Evolutionary conservation across 1,140 invertebrate species (phyloP).

Genomic region (Periplaneta americana): DNA sequence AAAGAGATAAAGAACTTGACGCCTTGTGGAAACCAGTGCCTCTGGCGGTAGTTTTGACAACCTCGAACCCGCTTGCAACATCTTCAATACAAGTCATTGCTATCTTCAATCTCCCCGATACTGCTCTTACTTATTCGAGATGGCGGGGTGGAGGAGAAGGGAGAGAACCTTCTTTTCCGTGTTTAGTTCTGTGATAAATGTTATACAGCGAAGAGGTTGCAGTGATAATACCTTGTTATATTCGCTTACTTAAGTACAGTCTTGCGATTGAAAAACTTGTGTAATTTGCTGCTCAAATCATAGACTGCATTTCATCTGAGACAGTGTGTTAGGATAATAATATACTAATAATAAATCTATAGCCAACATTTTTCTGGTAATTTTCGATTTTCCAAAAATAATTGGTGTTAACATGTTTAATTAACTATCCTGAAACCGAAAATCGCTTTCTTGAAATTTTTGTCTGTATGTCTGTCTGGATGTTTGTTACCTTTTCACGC

Average conservation of each 20-base stretch:
- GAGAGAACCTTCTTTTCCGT: neutral
- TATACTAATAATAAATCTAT: too few species aligned
- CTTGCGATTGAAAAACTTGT: too few species aligned
- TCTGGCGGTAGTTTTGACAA: neutral
- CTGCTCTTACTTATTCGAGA: neutral
- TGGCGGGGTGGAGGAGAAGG: neutral
- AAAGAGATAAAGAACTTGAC: neutral
- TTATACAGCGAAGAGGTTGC: neutral
- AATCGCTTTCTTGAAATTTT: too few species aligned
- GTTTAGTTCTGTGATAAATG: neutral
- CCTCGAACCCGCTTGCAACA: neutral
- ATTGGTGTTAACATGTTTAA: too few species aligned
- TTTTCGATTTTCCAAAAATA: too few species aligned
- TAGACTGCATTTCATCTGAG: too few species aligned
- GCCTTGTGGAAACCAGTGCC: neutral
- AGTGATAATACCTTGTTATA: neutral
- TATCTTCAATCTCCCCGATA: neutral
- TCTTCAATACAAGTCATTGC: neutral
- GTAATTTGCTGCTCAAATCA: too few species aligned
- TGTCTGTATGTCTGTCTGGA: too few species aligned
- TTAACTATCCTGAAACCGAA: too few species aligned
- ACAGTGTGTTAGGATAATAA: too few species aligned
- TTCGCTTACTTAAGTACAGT: neutral
- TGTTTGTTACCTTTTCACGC: too few species aligned
- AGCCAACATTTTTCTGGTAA: too few species aligned